These are phyloP conservation scores for Drosophila albomicans DNA, from an alignment of 1,140 invertebrate species.

Conservation along the genomic window DNA sequence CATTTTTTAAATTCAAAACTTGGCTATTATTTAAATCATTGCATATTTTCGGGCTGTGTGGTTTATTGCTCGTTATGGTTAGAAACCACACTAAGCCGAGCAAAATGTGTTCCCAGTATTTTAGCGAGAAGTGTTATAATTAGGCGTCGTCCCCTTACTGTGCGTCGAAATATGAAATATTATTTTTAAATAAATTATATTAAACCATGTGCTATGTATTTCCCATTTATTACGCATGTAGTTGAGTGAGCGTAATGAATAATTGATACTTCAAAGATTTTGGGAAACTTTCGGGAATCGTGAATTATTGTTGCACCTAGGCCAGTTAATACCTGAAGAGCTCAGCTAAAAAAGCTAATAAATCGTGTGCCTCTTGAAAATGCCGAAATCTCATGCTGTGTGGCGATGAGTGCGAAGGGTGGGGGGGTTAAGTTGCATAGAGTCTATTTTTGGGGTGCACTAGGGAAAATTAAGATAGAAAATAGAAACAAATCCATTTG, in stretches of 20 bases:
- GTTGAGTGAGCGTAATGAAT: background rate
- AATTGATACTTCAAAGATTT: background rate
- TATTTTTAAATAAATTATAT: too few species aligned
- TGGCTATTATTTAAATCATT: background rate
- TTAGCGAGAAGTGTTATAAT: background rate
- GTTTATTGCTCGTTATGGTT: background rate
- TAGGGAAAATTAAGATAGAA: conserved; percentile 37
- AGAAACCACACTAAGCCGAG: background rate
- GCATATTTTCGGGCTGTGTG: conserved; percentile 1
- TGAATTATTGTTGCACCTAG: conserved; percentile 44
- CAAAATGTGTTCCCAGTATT: conserved; percentile 26
- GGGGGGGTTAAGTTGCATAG: background rate
- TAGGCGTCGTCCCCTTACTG: too few species aligned
- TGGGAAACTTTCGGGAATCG: background rate
- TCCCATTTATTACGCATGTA: too few species aligned
- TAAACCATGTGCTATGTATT: too few species aligned
- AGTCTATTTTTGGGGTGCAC: conserved; percentile 38
- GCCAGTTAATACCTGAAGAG: conserved; percentile 35
- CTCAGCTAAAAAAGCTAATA: conserved; percentile 45
- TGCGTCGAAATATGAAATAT: too few species aligned
- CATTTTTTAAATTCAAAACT: background rate
- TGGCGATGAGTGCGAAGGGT: background rate
- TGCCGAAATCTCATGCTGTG: background rate
- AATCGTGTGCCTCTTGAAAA: conserved; percentile 28
- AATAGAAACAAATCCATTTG: conserved; percentile 60